Evolutionary conservation across 2,113 vertebrate species (phyloP), one percentile per base, ranked within the genome.

Genomic region (Collichthys lucidus): DNA sequence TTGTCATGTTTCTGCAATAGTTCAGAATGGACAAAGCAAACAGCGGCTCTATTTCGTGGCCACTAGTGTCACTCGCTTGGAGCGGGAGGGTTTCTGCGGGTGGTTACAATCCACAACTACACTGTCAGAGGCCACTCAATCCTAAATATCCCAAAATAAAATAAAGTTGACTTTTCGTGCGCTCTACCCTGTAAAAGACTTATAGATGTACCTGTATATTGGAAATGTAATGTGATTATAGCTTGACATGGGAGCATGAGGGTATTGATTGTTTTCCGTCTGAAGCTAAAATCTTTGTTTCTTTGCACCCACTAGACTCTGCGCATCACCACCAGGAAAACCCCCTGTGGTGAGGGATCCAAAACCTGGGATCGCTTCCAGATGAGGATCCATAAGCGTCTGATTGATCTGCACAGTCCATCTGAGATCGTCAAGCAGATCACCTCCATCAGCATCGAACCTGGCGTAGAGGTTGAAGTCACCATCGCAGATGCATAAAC

Each of bases 291-390:
- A 55, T 72, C 0, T 11, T 6, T 6, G 2, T 15, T 11, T 31
- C 3, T 56, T 11, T 56, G 0, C 14, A 42, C 10, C 2, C 61
- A 79, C 22, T 83, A 99, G 98, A 99, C 98, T n/a, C 94, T 99
- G 92, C 97, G 98, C 20, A 99, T 99, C 94, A 99, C 97, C 42
- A 99, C 97, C 50, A 97, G 98, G 74, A 99, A 99, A 89, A 98
- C 98, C 0, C 97, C 97, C 61, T 99, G 98, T 81, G 98, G 98
- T 79, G 97, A 98, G 68, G 97, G 97, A 50, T 99, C 97, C 78
- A 99, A 99, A 92, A 99, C 98, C 11, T 99, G 98, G 98, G 98
- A 99, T 91, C 96, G 98, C 2, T 99, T 99, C 94, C 98, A 99
- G 80, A 99, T 99, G 98, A 95, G 98, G 24, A 99, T 99, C 92